phyloP scores from a whole-genome alignment of 1,140 invertebrate species.

The Microplitis demolitor region DNA sequence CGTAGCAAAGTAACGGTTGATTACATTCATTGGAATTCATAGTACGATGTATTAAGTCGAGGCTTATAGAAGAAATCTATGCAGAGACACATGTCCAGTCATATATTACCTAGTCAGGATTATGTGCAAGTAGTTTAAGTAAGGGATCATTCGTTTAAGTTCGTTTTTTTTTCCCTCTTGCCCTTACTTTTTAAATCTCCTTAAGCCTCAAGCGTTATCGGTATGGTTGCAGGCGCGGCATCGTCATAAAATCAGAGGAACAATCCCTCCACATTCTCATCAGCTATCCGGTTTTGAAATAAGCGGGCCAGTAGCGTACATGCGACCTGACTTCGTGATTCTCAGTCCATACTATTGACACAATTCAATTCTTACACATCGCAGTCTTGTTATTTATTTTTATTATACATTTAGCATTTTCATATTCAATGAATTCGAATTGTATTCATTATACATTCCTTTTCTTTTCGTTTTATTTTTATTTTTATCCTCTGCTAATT shows the following conservation, averaged over 20 bases:
- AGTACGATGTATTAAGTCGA: constrained; percentile 50
- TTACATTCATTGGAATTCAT: constrained; percentile 55
- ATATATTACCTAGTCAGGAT: no score
- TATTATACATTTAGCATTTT: neutral
- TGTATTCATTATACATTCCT: constrained; percentile 14
- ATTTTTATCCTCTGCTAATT: no score
- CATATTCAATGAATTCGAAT: constrained; percentile 16
- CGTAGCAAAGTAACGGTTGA: constrained; percentile 57
- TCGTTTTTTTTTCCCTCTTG: neutral
- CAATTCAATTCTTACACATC: neutral
- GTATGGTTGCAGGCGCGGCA: neutral
- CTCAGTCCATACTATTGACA: constrained; percentile 15
- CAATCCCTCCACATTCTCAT: neutral
- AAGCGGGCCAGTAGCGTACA: constrained; percentile 31
- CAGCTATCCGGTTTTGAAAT: constrained; percentile 37
- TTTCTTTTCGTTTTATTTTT: neutral
- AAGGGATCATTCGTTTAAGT: no score
- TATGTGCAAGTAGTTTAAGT: no score
- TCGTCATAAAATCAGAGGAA: neutral
- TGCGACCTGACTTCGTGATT: constrained; percentile 17
- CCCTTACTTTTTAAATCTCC: neutral
- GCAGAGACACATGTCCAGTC: neutral
- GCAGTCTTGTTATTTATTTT: neutral
- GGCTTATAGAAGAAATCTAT: constrained; percentile 33
- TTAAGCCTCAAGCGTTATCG: neutral